A percentile compares a stretch with the other conserved stretches of the same genome.
phyloP scores from a whole-genome alignment of 2,113 vertebrate species.

The Tupaia chinensis region DNA sequence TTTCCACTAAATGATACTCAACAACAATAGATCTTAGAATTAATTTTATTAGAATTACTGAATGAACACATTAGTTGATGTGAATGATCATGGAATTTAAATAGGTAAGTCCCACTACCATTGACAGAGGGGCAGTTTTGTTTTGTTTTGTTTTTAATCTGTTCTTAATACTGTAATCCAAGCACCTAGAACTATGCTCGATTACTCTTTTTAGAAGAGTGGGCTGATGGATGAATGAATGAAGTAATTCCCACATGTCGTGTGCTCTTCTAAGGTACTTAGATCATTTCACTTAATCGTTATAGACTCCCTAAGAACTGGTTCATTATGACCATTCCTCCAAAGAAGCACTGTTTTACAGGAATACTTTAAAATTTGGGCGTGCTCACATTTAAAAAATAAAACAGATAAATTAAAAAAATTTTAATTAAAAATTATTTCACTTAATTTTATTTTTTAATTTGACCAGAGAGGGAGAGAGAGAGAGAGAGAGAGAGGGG shows the following conservation, averaged over 20 bases:
- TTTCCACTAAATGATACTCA: neutral
- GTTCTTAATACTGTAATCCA: neutral
- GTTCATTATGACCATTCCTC: neutral
- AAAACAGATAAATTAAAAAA: neutral
- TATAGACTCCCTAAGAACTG: neutral
- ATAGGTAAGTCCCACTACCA: neutral
- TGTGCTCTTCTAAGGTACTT: neutral
- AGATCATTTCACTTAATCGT: neutral
- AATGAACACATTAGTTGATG: neutral
- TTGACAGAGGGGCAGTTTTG: neutral
- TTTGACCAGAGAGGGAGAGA: too few species aligned
- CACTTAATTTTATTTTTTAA: too few species aligned
- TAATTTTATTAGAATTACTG: neutral
- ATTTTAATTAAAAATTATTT: too few species aligned
- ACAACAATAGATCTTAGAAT: neutral
- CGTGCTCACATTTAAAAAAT: neutral
- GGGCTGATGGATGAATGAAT: neutral
- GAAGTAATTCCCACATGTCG: neutral
- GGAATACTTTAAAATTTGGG: conserved; percentile 14
- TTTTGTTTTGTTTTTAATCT: neutral
- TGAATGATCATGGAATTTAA: conserved; percentile 25
- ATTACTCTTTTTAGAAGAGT: too few species aligned
- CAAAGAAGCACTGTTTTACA: neutral
- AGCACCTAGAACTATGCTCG: neutral
- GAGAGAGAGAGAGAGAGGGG: too few species aligned